These are phyloP conservation scores for Cyclura pinguis DNA, from an alignment of 2,797 vertebrate genomes.

Conservation along the genomic window DNA sequence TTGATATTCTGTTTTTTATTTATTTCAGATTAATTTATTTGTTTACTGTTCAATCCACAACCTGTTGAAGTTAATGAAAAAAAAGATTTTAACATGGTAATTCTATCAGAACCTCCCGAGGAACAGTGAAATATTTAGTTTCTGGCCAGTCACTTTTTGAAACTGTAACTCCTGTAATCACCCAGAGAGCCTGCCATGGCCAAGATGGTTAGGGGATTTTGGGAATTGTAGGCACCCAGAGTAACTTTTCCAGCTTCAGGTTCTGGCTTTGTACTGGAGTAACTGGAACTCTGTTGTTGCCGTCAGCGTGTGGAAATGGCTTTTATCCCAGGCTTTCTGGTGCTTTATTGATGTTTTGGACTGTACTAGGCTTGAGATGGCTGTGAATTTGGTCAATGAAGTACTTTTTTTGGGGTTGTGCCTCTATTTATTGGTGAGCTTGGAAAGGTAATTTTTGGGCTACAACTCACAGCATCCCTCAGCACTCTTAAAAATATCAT, in stretches of 20 bases:
- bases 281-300: neutral
- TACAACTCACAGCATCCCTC: too few species aligned
- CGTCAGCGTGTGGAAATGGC: neutral
- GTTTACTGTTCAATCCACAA: neutral
- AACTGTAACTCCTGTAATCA: neutral
- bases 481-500: too few species aligned
- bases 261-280: neutral
- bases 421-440: neutral
- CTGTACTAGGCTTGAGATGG: neutral
- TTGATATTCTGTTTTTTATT: constrained; percentile 30
- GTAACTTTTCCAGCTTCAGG: too few species aligned
- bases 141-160: neutral
- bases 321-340: neutral
- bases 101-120: neutral
- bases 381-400: neutral
- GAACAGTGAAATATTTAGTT: neutral
- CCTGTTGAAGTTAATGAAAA: neutral
- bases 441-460: too few species aligned
- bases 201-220: too few species aligned
- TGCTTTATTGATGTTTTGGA: neutral
- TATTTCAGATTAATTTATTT: neutral
- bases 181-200: too few species aligned
- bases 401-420: neutral
- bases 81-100: neutral
- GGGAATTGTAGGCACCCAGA: too few species aligned